Evolutionary conservation across 2,797 vertebrate genomes (phyloP), one percentile per base, ranked within the genome.

Genomic region (Fringilla coelebs): DNA sequence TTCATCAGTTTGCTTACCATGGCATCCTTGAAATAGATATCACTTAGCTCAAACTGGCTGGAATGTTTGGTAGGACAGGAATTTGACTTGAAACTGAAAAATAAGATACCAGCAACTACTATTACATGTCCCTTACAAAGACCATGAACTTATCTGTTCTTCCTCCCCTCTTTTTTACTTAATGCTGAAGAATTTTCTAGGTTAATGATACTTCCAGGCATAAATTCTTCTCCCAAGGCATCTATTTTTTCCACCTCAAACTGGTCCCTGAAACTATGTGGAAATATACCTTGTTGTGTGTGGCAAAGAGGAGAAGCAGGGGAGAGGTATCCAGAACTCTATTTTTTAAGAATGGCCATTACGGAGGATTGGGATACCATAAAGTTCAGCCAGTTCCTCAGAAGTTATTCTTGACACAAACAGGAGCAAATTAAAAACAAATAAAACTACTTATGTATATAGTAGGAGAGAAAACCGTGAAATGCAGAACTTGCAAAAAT

Each of bases 151-250:
- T 77, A 46, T 65, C 61, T 68, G 28, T 80, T 34, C 18, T 80
- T 17, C 17, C 13, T 62, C 43, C 7, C 3, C 5, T 54, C 12
- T 61, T 51, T 94, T 83, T 91, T 29, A 68, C 31, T 36, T 66
- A 73, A 28, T 63, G 36, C 43, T 1, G 0, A 74, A 70, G 55
- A 85, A 63, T 43, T 84, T 94, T 88, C 66, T 91, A 73, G 60
- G 48, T 63, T 93, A 91, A 79, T 87, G 74, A 67, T 68, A 90
- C 40, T 88, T 87, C 48, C 85, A 90, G 91, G 38, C 63, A 82
- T 70, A 55, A 93, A 94, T 95, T 85, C 73, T 91, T 86, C 43
- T 80, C 38, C 10, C 21, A n/a, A 67, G 26, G 21, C 32, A 88
- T 84, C 45, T 85, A 12, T 51, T 91, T 93, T 95, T 95, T 90